These are phyloP conservation scores for Erithacus rubecula DNA, from an alignment of 2,797 vertebrate genomes.

Conservation along the genomic window DNA sequence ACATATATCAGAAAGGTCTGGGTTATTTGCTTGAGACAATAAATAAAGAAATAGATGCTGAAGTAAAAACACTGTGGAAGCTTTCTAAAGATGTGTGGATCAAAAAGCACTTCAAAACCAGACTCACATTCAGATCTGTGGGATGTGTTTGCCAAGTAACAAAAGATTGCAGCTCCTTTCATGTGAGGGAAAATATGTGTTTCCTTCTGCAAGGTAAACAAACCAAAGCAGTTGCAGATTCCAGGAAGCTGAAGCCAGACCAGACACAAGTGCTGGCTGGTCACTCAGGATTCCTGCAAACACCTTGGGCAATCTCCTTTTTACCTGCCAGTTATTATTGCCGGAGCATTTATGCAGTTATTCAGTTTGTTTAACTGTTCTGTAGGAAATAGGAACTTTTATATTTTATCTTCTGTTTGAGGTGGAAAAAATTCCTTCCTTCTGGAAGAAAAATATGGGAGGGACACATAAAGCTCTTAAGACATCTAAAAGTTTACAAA, in stretches of 20 bases:
- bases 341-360: not conserved
- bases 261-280: not conserved
- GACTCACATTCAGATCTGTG: not conserved
- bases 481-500: not conserved
- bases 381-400: not conserved
- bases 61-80: not conserved
- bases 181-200: not conserved
- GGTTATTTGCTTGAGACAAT: not conserved
- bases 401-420: not conserved
- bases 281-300: not conserved
- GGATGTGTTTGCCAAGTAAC: not conserved
- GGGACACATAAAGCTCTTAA: not conserved
- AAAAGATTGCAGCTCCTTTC: not conserved
- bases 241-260: not conserved
- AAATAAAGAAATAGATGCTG: not conserved
- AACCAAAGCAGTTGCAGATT: not conserved
- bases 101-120: not conserved
- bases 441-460: not conserved
- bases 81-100: not conserved
- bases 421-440: not conserved
- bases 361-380: not conserved
- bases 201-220: not conserved
- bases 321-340: not conserved
- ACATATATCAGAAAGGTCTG: not conserved
- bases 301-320: not conserved